Percentiles rank a stretch among this genome's conserved stretches.
Evolutionary conservation across 2,113 vertebrate species (phyloP).

Genomic region (Ciconia maguari): DNA sequence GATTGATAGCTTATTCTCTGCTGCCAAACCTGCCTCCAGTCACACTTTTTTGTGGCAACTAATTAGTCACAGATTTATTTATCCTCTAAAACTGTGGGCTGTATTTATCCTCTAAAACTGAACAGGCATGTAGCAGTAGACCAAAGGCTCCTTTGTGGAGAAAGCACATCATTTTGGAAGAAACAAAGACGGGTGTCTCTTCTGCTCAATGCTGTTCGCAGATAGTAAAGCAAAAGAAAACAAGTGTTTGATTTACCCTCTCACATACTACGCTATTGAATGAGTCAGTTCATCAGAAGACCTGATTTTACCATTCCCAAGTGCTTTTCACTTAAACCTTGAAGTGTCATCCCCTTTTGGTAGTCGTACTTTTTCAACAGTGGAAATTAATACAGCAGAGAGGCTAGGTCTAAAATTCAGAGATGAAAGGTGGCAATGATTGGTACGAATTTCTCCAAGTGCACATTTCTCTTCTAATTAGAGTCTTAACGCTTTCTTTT

Average conservation of each 20-base stretch:
- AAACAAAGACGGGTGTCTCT: background rate
- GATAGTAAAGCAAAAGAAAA: background rate
- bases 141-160: background rate
- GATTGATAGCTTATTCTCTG: background rate
- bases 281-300: background rate
- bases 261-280: background rate
- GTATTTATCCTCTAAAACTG: slow-evolving; percentile 12
- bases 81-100: background rate
- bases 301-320: background rate
- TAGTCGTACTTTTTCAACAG: background rate
- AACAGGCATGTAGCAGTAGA: background rate
- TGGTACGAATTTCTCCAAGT: background rate
- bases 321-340: background rate
- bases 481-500: background rate
- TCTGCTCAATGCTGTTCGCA: background rate
- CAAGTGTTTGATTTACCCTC: background rate
- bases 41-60: background rate
- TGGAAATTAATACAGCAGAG: background rate
- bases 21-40: slow-evolving; percentile 23
- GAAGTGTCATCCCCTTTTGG: background rate
- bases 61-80: slow-evolving; percentile 31
- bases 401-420: background rate
- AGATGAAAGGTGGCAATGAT: background rate
- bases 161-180: background rate
- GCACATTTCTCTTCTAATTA: background rate